Base-by-base conservation (phyloP, 1,140 invertebrate genomes). In the Zophobas morio region DNA sequence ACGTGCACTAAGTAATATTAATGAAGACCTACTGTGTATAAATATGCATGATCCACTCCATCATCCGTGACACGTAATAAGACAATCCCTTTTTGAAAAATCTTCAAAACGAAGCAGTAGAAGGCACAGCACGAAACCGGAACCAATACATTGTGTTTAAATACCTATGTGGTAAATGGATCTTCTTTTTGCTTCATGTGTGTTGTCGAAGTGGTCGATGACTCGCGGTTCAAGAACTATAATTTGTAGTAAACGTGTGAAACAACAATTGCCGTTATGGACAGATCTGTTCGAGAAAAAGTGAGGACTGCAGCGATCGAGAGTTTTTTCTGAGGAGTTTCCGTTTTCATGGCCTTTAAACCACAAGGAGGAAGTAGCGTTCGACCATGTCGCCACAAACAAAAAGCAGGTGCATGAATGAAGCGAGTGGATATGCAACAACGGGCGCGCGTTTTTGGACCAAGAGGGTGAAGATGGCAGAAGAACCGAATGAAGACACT, bases 241-340 rank as follows among this genome's bases (percentile, higher is more conserved):
- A 66, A 66, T 66, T 66, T 66, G 60, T 66, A 66, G 60, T 66
- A 66, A 66, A 66, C 60, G 60, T 66, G 60, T 40, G 60, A 66
- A 66, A 66, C 60, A 42, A 66, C 37, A 2, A 66, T 40, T 42
- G 60, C 60, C 60, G 60, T 66, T 66, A 66, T 40, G 3, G 8
- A 66, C 39, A 39, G 32, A 66, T 42, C 60, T 42, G 2, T 51
- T 51, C 2, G 49, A 51, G 36, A 32, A 63, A 63, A 63, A 63
- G 8, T 54, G 20, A 20, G 20, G 20, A 20, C 20, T 20, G 20
- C 20, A 20, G 20, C 20, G 20, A 20, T 20, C 20, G 20, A 20
- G 20, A 20, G 49, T 20, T 51, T 51, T 51, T 51, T 51, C 49
- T 20, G n/a, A 6, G 6, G 20, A 51, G 49, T 40, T 66, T 32